Base-by-base conservation (phyloP, 2,888 invertebrate species). In the Ametastegia equiseti region DNA sequence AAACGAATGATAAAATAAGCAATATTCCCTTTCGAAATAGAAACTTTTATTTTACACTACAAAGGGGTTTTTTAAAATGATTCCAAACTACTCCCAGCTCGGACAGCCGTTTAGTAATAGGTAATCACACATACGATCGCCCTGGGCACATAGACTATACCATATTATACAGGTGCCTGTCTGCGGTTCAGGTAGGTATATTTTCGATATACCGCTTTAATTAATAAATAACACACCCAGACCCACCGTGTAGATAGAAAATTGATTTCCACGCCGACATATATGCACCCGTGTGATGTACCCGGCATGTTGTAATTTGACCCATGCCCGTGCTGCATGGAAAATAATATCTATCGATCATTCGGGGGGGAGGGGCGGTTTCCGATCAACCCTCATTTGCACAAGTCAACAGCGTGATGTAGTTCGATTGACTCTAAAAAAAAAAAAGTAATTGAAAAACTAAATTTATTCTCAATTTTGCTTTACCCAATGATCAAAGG, bases 221-320 rank as follows among this genome's bases (percentile, higher is more conserved):
- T 75, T 75, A 75, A 75, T 75, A 75, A 75, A 75, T 75, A 75
- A 75, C 75, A 75, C 75, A 75, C 50, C 75, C 54, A 54, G 54
- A 19, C 75, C n/a, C 36, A 23, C 33, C 33, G 33, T 54, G 15
- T 75, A 33, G 54, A 54, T 33, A 36, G 6, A 19, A 75, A 75
- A 75, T 75, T 75, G 54, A 75, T 45, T 75, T 75, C 54, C 54
- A 75, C 54, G 75, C 30, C 2, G 19, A 19, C 50, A 33, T 15
- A 36, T 75, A 54, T 9, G 39, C 67, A n/a, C 63, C 47, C 15
- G 30, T 50, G 50, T 73, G 33, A 73, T 33, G 36, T 54, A 75
- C 54, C 19, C 67, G n/a, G 11, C 11, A 23, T 67, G 39, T 67
- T 75, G 50, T 50, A 75, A 54, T 75, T 54, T 36, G 75, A 36